These are phyloP conservation scores for Lasiurus cinereus DNA, from an alignment of 2,113 vertebrate genomes.

Conservation along the genomic window DNA sequence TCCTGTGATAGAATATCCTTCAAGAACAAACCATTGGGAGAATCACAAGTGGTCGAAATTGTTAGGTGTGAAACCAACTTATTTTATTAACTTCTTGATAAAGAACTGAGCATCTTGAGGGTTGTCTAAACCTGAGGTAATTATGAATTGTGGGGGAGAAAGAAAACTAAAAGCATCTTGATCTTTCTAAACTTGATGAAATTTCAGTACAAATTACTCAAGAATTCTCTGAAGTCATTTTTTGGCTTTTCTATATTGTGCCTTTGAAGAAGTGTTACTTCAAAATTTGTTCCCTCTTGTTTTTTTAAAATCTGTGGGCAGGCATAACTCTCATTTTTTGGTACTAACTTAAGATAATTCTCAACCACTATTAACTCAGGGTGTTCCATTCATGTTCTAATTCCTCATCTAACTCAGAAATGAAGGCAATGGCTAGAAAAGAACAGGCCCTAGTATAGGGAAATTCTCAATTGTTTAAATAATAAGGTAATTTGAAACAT, in stretches of 20 bases:
- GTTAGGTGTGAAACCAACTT: background rate
- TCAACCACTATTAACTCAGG: background rate
- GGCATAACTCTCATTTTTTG: background rate
- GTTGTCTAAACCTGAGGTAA: slow-evolving; percentile 20
- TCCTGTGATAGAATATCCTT: background rate
- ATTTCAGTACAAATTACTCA: background rate
- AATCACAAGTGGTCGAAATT: background rate
- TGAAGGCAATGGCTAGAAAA: background rate
- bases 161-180: background rate
- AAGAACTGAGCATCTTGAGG: background rate
- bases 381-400: background rate
- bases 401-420: background rate
- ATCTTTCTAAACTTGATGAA: background rate
- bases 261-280: background rate
- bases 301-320: background rate
- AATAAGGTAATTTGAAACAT: slow-evolving; percentile 58
- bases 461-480: slow-evolving; percentile 37
- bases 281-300: background rate
- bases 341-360: background rate
- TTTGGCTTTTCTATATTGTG: slow-evolving; percentile 11
- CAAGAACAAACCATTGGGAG: slow-evolving; percentile 15
- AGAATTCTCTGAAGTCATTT: slow-evolving; percentile 43
- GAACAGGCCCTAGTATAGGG: background rate
- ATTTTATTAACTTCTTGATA: slow-evolving; percentile 31
- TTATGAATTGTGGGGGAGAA: background rate